phyloP scores from a whole-genome alignment of 2,888 invertebrate genomes.

The Acanthosepion lycidas region DNA sequence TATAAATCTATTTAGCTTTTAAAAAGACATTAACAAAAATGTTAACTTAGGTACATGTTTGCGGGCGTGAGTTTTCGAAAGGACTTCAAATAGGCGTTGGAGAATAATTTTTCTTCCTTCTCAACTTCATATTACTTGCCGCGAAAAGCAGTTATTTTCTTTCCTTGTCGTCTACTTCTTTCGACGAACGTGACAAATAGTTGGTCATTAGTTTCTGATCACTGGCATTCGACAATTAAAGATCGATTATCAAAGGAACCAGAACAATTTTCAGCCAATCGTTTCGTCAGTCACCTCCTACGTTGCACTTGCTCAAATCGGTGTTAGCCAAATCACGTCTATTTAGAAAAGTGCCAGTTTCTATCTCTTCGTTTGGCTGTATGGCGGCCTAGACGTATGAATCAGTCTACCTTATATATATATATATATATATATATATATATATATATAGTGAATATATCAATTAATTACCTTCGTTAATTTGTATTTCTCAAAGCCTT shows the following conservation, averaged over 20 bases:
- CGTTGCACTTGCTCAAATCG: not conserved
- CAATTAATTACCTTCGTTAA: constrained; percentile 33
- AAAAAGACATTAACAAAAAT: too few relatives aligned
- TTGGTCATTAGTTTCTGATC: not conserved
- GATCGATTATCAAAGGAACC: not conserved
- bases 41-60: too few relatives aligned
- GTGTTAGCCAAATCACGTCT: not conserved
- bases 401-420: not conserved
- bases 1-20: too few relatives aligned
- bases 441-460: not conserved
- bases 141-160: not conserved
- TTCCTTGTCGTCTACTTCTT: not conserved
- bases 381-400: not conserved
- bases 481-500: not conserved
- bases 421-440: not conserved
- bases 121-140: not conserved
- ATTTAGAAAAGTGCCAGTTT: not conserved
- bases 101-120: not conserved
- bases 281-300: not conserved
- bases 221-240: not conserved
- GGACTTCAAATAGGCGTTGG: too few relatives aligned
- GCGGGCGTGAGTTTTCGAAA: too few relatives aligned
- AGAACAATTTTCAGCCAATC: not conserved
- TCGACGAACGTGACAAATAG: not conserved
- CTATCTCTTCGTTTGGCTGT: not conserved